Evolutionary conservation across 1,140 invertebrate species (phyloP).

Genomic region (Brachionus sp.): DNA sequence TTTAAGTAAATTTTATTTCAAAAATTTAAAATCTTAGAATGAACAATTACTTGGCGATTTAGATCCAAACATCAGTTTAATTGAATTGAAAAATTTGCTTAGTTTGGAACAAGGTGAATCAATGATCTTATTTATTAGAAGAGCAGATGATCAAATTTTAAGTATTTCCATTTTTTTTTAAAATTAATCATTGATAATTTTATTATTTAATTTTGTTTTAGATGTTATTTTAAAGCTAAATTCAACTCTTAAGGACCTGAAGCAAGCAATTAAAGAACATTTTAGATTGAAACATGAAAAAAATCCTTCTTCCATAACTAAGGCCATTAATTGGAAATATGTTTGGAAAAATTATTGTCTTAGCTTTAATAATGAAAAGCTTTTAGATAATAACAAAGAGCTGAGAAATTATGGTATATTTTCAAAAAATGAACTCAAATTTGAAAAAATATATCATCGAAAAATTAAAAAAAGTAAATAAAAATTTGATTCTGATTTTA

Average conservation of each 20-base stretch:
- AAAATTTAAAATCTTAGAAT: not conserved
- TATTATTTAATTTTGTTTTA: not conserved
- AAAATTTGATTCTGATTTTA: not conserved
- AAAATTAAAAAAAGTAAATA: not conserved
- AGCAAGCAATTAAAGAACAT: not conserved
- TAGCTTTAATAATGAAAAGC: not conserved
- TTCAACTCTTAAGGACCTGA: not conserved
- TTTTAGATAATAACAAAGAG: constrained; percentile 6
- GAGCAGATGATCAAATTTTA: constrained; percentile 33
- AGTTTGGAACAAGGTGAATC: constrained; percentile 44
- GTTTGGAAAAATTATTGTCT: constrained; percentile 44
- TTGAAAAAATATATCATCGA: constrained; percentile 22
- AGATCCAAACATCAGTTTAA: constrained; percentile 5
- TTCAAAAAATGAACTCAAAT: not conserved
- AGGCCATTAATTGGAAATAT: constrained; percentile 30
- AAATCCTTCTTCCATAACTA: not conserved
- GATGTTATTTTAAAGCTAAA: constrained; percentile 36
- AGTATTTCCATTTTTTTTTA: not conserved
- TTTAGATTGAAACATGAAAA: not conserved
- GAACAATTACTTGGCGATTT: not conserved
- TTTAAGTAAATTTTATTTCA: not conserved
- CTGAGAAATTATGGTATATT: constrained; percentile 9
- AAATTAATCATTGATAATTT: not conserved
- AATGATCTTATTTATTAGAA: constrained; percentile 13
- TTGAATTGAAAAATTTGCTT: constrained; percentile 1